A percentile compares a stretch with the other conserved stretches of the same genome.
Conservation (phyloP, 2,113 vertebrate genomes). For the Passer montanus region DNA sequence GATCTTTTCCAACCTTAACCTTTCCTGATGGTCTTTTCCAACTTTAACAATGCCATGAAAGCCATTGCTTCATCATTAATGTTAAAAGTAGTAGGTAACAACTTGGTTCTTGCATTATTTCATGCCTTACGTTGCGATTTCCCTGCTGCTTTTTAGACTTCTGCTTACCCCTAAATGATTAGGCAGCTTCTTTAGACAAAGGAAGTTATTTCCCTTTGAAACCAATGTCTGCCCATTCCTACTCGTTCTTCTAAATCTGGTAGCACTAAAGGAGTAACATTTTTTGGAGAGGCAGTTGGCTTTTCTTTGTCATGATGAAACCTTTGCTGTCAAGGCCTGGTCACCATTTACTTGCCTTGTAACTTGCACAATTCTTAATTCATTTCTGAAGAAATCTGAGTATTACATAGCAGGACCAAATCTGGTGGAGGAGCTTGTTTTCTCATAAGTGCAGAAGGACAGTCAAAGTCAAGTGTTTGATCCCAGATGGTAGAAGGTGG, state of each 20-base stretch:
- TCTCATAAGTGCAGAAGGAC: background rate
- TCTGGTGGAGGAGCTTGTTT: background rate
- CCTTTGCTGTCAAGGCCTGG: background rate
- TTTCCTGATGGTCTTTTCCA: background rate
- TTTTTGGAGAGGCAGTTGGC: background rate
- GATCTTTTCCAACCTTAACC: background rate
- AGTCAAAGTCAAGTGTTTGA: background rate
- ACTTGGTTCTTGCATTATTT: background rate
- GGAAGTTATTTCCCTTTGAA: background rate
- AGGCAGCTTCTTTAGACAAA: background rate
- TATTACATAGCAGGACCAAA: background rate
- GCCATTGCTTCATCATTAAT: background rate
- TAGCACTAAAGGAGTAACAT: background rate
- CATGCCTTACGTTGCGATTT: background rate
- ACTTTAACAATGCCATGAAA: background rate
- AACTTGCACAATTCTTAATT: background rate
- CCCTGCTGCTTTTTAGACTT: background rate
- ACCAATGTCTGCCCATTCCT: background rate
- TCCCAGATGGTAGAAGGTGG: background rate
- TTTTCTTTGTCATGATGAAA: background rate
- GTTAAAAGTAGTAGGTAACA: background rate
- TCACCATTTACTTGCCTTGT: background rate
- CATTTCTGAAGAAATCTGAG: background rate
- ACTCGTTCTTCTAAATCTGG: background rate
- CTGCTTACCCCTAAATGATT: background rate